Conservation (phyloP, 2,113 vertebrate genomes). For the Polypterus senegalus region DNA sequence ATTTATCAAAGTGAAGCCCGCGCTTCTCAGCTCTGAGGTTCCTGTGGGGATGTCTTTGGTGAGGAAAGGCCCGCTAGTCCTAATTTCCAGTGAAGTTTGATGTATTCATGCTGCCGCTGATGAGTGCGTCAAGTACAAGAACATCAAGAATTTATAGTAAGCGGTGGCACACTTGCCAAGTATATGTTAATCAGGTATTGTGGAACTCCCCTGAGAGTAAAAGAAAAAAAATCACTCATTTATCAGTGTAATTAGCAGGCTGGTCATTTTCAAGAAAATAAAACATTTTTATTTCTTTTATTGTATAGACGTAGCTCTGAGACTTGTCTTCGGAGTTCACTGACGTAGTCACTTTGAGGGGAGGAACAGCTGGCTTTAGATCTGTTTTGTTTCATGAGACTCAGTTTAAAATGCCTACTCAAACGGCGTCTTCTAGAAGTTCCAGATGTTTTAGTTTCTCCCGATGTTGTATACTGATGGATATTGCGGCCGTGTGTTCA, state of each 20-base stretch:
- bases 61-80: constrained; percentile 26
- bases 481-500: background rate
- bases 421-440: background rate
- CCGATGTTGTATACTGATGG: background rate
- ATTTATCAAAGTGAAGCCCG: constrained; percentile 27
- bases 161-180: constrained; percentile 27
- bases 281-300: constrained; percentile 35
- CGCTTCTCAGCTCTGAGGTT: constrained; percentile 22
- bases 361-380: background rate
- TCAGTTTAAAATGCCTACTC: background rate
- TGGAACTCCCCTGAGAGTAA: constrained; percentile 30
- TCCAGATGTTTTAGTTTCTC: background rate
- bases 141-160: constrained; percentile 34
- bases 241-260: constrained; percentile 37
- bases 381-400: background rate
- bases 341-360: background rate
- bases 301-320: constrained; percentile 21
- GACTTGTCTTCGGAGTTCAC: background rate
- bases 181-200: constrained; percentile 30
- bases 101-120: constrained; percentile 22
- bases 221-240: constrained; percentile 27
- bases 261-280: constrained; percentile 33
- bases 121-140: constrained; percentile 22
- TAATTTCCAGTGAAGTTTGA: constrained; percentile 26
- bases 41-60: constrained; percentile 15